Percentiles rank a stretch among this genome's conserved stretches.
Conservation (phyloP, 2,797 vertebrate species). For the Sebastes miniatus region DNA sequence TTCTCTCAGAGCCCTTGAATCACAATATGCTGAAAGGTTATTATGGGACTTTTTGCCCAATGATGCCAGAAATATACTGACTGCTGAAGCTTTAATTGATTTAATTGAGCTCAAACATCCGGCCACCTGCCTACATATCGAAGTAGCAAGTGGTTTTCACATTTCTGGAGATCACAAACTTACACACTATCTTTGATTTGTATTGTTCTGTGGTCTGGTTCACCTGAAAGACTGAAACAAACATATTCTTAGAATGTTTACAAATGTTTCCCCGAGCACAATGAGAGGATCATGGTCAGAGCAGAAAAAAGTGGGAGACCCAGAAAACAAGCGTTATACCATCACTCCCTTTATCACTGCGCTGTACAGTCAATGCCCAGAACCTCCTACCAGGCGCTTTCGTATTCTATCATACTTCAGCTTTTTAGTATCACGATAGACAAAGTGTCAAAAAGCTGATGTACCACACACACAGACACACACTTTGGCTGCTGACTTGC, state of each 20-base stretch:
- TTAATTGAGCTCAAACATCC: neutral
- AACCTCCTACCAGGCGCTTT: neutral
- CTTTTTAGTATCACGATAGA: neutral
- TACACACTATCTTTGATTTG: neutral
- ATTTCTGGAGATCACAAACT: neutral
- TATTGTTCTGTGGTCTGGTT: neutral
- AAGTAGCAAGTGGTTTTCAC: neutral
- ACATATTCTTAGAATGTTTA: neutral
- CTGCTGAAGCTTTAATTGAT: too few species aligned
- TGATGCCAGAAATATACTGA: too few species aligned
- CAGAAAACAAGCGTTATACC: neutral
- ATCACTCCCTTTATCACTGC: neutral
- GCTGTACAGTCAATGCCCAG: neutral
- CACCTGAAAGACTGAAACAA: neutral
- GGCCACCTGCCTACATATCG: neutral
- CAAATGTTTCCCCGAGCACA: neutral
- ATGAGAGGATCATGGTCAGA: neutral
- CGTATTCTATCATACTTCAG: neutral
- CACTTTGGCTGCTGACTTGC: conserved; percentile 34
- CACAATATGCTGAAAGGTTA: too few species aligned
- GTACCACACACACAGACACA: neutral
- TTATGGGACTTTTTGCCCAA: too few species aligned
- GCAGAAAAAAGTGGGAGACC: neutral
- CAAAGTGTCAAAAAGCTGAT: conserved; percentile 20
- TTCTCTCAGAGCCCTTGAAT: too few species aligned